phyloP scores from a whole-genome alignment of 2,797 vertebrate genomes.

The Tangara arthus region DNA sequence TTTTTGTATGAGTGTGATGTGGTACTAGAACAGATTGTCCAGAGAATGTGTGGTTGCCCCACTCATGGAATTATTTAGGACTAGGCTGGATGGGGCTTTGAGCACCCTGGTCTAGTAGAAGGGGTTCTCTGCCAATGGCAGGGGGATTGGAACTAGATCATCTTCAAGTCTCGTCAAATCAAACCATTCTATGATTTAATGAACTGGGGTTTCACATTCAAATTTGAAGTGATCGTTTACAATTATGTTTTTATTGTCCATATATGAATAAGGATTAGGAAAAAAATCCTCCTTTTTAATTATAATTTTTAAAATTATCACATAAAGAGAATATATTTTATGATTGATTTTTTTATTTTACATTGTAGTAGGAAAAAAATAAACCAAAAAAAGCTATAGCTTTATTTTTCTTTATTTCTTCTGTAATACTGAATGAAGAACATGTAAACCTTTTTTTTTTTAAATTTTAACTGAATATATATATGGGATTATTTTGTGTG shows the following conservation, averaged over 20 bases:
- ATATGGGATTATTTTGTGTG: background rate
- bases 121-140: background rate
- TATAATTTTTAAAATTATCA: background rate
- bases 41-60: background rate
- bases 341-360: background rate
- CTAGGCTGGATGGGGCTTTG: background rate
- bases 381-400: background rate
- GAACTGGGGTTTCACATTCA: background rate
- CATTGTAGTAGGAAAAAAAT: background rate
- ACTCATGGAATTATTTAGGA: background rate
- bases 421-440: background rate
- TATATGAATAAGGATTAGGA: background rate
- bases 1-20: background rate
- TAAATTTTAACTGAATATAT: background rate
- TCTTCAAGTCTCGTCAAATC: background rate
- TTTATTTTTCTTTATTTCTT: background rate
- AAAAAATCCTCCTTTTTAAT: background rate
- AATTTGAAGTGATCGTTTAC: background rate
- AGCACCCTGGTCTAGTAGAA: background rate
- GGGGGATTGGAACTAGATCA: background rate
- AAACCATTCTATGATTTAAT: background rate
- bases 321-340: background rate
- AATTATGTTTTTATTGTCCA: background rate
- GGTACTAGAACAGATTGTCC: background rate
- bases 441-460: background rate